Conservation (phyloP, 2,113 vertebrate genomes). For the Nannospalax galili region DNA sequence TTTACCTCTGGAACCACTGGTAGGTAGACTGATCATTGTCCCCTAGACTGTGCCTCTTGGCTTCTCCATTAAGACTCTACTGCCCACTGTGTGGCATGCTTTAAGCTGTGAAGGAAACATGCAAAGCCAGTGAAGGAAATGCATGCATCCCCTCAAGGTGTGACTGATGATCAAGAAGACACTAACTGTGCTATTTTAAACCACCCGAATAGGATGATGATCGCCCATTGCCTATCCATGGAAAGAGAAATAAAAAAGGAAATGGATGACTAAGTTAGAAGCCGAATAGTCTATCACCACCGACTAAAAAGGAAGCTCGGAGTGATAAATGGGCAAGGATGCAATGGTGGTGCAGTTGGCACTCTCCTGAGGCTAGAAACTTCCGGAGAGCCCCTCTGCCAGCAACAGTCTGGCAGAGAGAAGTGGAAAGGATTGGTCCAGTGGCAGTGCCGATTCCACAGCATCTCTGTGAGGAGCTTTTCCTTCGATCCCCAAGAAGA, state of each 20-base stretch:
- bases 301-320: constrained; percentile 76
- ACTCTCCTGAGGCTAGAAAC: constrained; percentile 76
- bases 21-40: background rate
- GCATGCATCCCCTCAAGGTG: background rate
- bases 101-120: background rate
- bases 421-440: constrained; percentile 69
- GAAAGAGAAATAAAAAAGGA: constrained; percentile 75
- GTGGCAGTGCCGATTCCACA: constrained; percentile 66
- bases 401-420: constrained; percentile 68
- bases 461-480: constrained; percentile 68
- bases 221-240: constrained; percentile 74
- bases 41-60: background rate
- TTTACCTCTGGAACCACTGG: background rate
- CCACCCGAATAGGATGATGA: constrained; percentile 53
- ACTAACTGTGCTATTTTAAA: constrained; percentile 51
- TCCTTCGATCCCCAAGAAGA: constrained; percentile 63
- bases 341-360: constrained; percentile 81
- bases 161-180: constrained; percentile 40
- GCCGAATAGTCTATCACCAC: constrained; percentile 80
- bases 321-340: constrained; percentile 78
- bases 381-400: constrained; percentile 73
- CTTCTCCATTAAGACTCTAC: background rate
- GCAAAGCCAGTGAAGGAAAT: background rate
- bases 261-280: constrained; percentile 81
- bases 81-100: background rate